A percentile compares a stretch with the other conserved stretches of the same genome.
Evolutionary conservation across 2,888 invertebrate species (phyloP).

Genomic region (Eustalomyia histrio): DNA sequence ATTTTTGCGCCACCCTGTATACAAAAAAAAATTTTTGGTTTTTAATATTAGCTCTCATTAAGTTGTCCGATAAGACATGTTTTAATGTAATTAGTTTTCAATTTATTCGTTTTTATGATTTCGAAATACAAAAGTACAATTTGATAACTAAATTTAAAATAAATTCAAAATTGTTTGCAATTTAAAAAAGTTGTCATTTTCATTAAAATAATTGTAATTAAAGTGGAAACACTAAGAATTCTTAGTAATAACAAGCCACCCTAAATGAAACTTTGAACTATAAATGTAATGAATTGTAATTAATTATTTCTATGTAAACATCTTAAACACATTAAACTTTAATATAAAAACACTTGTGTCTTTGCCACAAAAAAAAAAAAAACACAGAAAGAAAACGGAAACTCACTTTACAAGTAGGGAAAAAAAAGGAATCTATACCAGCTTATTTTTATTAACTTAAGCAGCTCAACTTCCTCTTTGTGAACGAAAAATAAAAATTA

Average conservation of each 20-base stretch:
- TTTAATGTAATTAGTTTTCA: slow-evolving; percentile 38
- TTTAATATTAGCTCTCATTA: background rate
- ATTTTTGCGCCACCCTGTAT: too few species aligned
- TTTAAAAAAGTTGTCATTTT: slow-evolving; percentile 9
- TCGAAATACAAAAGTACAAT: background rate
- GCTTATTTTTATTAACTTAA: slow-evolving; percentile 66
- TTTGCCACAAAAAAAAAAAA: slow-evolving; percentile 9
- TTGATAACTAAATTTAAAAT: background rate
- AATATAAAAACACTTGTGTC: slow-evolving; percentile 35
- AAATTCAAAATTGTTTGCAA: background rate
- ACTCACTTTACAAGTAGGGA: slow-evolving; percentile 55
- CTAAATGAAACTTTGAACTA: background rate
- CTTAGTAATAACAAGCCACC: slow-evolving; percentile 1
- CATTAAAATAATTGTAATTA: slow-evolving; percentile 14
- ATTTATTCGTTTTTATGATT: slow-evolving; percentile 19
- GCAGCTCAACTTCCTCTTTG: slow-evolving; percentile 62
- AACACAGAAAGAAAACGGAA: slow-evolving; percentile 57
- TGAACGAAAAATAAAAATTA: slow-evolving; percentile 39
- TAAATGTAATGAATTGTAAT: slow-evolving; percentile 64
- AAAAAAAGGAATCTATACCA: slow-evolving; percentile 54
- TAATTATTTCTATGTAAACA: slow-evolving; percentile 68
- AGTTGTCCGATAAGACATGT: slow-evolving; percentile 36
- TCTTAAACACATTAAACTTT: slow-evolving; percentile 64
- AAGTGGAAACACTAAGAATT: background rate
- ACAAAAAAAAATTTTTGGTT: background rate